phyloP scores from a whole-genome alignment of 1,140 invertebrate genomes.

The Brachionus rotundiformis region DNA sequence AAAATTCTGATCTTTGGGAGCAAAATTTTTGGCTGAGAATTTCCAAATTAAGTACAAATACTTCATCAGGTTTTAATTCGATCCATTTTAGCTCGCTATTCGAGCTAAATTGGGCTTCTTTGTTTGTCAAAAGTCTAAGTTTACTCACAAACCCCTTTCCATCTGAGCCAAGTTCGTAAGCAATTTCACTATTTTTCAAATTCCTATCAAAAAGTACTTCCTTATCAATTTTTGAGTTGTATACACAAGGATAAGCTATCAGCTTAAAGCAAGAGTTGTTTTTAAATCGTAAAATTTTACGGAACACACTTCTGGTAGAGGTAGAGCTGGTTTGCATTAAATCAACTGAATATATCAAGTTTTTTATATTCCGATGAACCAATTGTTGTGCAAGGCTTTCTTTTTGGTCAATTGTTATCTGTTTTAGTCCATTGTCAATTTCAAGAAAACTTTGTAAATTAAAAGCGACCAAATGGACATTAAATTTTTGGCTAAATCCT shows the following conservation, averaged over 20 bases:
- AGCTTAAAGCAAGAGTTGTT: background rate
- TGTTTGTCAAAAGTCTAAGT: background rate
- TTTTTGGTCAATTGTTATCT: background rate
- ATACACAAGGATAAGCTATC: constrained; percentile 23
- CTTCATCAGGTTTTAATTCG: constrained; percentile 17
- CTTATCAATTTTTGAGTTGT: background rate
- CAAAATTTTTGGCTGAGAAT: background rate
- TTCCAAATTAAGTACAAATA: constrained; percentile 18
- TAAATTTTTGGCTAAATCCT: constrained; percentile 19
- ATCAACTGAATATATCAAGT: constrained; percentile 14
- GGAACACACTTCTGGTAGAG: background rate
- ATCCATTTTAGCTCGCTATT: background rate
- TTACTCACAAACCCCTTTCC: background rate
- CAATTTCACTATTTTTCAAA: background rate
- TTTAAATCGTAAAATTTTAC: background rate
- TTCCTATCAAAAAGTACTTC: background rate
- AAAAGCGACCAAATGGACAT: constrained; percentile 11
- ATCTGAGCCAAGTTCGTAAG: background rate
- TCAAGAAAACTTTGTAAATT: background rate
- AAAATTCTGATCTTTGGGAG: background rate
- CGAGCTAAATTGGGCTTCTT: background rate
- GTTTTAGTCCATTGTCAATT: background rate
- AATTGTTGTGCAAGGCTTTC: background rate
- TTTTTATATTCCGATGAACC: constrained; percentile 3
- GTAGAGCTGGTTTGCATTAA: background rate